Conservation (phyloP, 2,797 vertebrate species). For the Ptychobarbus kaznakovi region DNA sequence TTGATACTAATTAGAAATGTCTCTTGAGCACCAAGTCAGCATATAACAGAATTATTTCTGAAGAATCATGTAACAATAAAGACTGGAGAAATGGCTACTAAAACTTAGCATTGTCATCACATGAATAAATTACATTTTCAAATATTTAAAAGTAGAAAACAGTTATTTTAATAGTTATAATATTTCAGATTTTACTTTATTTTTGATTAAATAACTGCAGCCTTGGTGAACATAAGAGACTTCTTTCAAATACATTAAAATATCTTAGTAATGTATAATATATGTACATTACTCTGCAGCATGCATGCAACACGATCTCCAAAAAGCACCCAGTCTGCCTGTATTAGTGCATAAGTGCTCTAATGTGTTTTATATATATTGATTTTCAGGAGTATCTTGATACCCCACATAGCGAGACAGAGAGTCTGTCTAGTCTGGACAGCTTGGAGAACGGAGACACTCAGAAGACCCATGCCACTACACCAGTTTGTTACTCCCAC, state of each 20-base stretch:
- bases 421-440: constrained; percentile 87
- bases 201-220: background rate
- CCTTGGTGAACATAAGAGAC: background rate
- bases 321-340: background rate
- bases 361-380: constrained; percentile 45
- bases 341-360: background rate
- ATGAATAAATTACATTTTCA: too few species aligned
- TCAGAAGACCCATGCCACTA: constrained; percentile 67
- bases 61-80: background rate
- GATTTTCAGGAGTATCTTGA: constrained; percentile 80
- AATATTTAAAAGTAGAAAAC: too few species aligned
- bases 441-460: constrained; percentile 85
- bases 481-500: constrained; percentile 6
- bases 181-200: background rate
- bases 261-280: background rate
- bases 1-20: too few species aligned
- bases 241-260: background rate
- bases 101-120: background rate
- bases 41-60: background rate
- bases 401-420: constrained; percentile 77
- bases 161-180: background rate
- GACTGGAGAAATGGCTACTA: background rate
- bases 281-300: background rate
- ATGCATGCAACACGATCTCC: constrained; percentile 6
- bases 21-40: too few species aligned